Conservation (phyloP, 2,113 vertebrate species). For the Anhinga rufa region DNA sequence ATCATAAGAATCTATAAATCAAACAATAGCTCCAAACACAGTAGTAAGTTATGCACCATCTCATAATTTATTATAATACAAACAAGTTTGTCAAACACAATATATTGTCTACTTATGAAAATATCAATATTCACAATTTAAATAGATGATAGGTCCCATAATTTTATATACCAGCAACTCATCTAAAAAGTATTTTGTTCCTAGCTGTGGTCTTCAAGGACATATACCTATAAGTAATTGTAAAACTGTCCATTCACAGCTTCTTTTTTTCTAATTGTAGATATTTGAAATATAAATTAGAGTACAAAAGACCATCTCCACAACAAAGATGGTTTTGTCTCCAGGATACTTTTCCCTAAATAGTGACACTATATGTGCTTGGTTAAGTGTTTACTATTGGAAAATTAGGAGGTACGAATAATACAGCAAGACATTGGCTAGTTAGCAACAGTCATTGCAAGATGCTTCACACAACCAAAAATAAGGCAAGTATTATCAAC, state of each 20-base stretch:
- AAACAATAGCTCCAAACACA: background rate
- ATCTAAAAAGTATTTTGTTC: constrained; percentile 54
- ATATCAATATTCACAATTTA: constrained; percentile 69
- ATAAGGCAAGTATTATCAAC: constrained; percentile 48
- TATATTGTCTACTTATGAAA: constrained; percentile 75
- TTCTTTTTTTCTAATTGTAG: constrained; percentile 10
- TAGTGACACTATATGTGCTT: background rate
- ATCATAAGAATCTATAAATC: background rate
- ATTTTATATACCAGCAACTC: constrained; percentile 14
- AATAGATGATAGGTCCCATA: constrained; percentile 35
- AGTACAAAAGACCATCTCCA: constrained; percentile 3
- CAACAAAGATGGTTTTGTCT: constrained; percentile 24
- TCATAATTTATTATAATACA: constrained; percentile 76
- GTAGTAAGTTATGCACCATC: constrained; percentile 51
- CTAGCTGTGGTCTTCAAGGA: constrained; percentile 20
- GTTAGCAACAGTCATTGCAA: constrained; percentile 56
- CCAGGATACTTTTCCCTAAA: background rate
- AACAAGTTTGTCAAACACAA: constrained; percentile 72
- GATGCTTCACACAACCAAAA: constrained; percentile 18
- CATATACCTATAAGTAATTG: background rate
- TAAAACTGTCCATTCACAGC: constrained; percentile 53
- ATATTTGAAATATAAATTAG: constrained; percentile 22
- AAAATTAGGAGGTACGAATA: background rate
- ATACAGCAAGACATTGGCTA: constrained; percentile 21
- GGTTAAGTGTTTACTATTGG: background rate